Base-by-base conservation (phyloP, 1,140 invertebrate species). In the Helicorthomorpha holstii region DNA sequence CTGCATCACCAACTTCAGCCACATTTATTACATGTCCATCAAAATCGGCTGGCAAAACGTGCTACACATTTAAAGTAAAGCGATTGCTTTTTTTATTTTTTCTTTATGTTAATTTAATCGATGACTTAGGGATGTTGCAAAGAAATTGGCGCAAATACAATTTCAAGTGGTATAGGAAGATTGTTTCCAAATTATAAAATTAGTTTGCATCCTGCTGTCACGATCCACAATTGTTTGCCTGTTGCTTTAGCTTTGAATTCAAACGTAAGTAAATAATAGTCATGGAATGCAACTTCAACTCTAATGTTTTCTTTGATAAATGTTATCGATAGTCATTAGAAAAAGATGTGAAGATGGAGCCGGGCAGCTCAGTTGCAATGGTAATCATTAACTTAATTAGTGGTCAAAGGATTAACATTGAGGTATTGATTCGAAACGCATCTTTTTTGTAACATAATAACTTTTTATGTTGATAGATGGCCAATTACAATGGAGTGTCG, bases 181-280 rank as follows among this genome's bases (percentile, higher is more conserved):
- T 59, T 68, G 26, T 67, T 84, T 16, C 83, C 83, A 0, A 85
- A 85, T 61, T 83, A 83, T 59, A 66, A 79, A 2, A 72, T 88
- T 26, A 74, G 75, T 29, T 69, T 86, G 4, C 60, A 83, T 52
- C 80, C 84, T 1, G 81, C 84, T 0, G 66, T 87, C 23, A 69
- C 78, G 16, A 69, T 88, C 3, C 78, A 84, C 63, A 88, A 88
- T 63, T 75, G 79, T 44, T 69, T 89, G 26, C 84, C 84, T 1
- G 66, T 68, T 57, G 61, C 65, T 50, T 48, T 70, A 22, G 62
- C 67, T 49, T 65, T 65, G 43, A 61, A 63, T 19, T 58, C 66
- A 10, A 59, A 67, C 60, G 66, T 66, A 52, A 52, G 54, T 43
- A 10, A 46, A 46, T 10, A 46, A 7, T 46, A 46, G 21, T 46